Evolutionary conservation across 2,797 vertebrate genomes (phyloP), one percentile per base, ranked within the genome.

Genomic region (Helostoma temminkii): DNA sequence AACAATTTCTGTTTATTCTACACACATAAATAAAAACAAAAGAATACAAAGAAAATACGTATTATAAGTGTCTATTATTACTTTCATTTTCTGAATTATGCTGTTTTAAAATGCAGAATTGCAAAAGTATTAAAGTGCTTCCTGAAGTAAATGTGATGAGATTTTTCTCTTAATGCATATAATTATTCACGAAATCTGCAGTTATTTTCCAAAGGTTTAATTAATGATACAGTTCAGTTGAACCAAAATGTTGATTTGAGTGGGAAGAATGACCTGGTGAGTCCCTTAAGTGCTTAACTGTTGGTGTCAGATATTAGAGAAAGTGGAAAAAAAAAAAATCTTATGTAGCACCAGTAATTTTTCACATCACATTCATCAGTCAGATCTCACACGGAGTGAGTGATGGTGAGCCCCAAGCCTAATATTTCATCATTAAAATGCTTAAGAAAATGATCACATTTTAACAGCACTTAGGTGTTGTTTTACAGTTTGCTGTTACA

Each of bases 381-480:
- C 42, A 9, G 39, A 47, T 50, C 36, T 24, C 16, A 30, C 39
- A 30, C 11, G n/a, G 28, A 34, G 39, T 9, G 30, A 30, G 8
- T 32, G 71, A 60, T 47, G 53, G 34, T 16, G 19, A n/a, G 32
- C 47, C 24, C 52, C 3, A 10, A 25, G 48, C 59, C 30, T 41
- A 46, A 76, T 64, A 22, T 41, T 48, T 71, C 26, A 47, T 30
- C 12, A 43, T 41, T 22, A 16, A 49, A 52, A 45, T 9, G 18
- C 5, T 18, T 34, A 7, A 3, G 39, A n/a, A n/a, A n/a, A n/a
- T n/a, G n/a, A n/a, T n/a, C n/a, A n/a, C n/a, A n/a, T n/a, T n/a
- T n/a, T n/a, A n/a, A n/a, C n/a, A n/a, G n/a, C n/a, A n/a, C n/a
- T n/a, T n/a, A 37, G 36, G 48, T 15, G 22, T 19, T 52, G 56